phyloP scores from a whole-genome alignment of 2,888 invertebrate species.

The Apocheima hispidaria region DNA sequence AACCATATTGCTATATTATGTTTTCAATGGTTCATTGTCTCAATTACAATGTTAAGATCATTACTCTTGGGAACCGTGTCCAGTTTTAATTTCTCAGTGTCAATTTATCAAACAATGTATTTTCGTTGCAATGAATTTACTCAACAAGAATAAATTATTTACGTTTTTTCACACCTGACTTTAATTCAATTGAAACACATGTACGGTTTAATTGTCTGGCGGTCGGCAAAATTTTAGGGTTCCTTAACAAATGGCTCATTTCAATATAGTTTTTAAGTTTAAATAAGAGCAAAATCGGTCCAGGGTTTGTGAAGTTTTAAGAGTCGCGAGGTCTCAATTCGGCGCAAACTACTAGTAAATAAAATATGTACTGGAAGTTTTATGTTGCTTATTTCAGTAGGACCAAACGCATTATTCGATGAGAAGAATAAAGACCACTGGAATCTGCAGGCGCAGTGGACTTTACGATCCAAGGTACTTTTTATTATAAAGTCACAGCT shows the following conservation, averaged over 20 bases:
- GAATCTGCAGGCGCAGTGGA: constrained; percentile 76
- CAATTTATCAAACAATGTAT: background rate
- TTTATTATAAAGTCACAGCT: no score
- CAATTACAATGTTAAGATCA: background rate
- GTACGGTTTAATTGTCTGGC: no score
- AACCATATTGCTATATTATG: background rate
- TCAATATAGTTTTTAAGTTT: no score
- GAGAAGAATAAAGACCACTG: constrained; percentile 76
- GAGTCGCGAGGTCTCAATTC: no score
- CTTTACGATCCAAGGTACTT: constrained; percentile 67
- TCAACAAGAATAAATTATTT: background rate
- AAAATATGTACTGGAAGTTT: background rate
- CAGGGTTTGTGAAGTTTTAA: no score
- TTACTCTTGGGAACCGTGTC: background rate
- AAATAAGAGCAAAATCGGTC: no score
- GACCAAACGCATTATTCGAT: constrained; percentile 54
- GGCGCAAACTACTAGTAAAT: no score
- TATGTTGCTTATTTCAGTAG: constrained; percentile 7
- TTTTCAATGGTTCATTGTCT: constrained; percentile 11
- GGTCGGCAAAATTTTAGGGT: no score
- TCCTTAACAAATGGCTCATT: no score
- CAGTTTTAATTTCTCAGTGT: background rate
- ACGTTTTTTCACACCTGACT: background rate
- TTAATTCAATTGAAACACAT: no score
- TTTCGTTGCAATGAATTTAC: background rate